Percentiles rank a stretch among this genome's conserved stretches.
phyloP scores from a whole-genome alignment of 1,140 invertebrate genomes.

The Ladona fulva region DNA sequence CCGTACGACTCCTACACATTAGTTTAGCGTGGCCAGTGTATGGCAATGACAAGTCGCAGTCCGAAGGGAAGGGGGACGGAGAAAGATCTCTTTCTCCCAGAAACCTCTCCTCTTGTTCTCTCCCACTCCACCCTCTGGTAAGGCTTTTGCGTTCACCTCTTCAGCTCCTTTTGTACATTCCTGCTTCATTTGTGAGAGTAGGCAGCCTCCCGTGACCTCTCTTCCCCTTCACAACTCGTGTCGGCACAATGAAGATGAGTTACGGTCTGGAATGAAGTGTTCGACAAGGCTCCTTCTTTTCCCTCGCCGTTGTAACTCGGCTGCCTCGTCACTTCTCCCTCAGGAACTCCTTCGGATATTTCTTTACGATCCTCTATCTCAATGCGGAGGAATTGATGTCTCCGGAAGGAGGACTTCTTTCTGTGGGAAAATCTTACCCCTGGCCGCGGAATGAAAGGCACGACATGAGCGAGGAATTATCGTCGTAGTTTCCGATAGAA shows the following conservation, averaged over 20 bases:
- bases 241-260: slow-evolving; percentile 4
- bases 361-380: no score
- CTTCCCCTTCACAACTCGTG: neutral
- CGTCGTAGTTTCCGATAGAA: no score
- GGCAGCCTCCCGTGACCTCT: neutral
- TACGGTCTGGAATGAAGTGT: neutral
- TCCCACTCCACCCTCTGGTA: neutral
- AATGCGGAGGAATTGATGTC: no score
- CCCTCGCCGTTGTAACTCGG: neutral
- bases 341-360: no score
- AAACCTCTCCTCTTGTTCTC: no score
- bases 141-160: neutral
- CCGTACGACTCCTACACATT: neutral
- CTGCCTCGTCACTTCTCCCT: no score
- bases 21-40: neutral
- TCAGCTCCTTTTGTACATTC: neutral
- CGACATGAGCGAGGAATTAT: no score
- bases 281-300: neutral
- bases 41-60: neutral
- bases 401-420: no score
- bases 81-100: neutral
- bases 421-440: no score
- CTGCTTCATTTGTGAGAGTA: neutral
- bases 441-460: no score
- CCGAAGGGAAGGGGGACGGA: neutral